Base-by-base conservation (phyloP, 2,797 vertebrate genomes). In the Gymnothorax reevesii region DNA sequence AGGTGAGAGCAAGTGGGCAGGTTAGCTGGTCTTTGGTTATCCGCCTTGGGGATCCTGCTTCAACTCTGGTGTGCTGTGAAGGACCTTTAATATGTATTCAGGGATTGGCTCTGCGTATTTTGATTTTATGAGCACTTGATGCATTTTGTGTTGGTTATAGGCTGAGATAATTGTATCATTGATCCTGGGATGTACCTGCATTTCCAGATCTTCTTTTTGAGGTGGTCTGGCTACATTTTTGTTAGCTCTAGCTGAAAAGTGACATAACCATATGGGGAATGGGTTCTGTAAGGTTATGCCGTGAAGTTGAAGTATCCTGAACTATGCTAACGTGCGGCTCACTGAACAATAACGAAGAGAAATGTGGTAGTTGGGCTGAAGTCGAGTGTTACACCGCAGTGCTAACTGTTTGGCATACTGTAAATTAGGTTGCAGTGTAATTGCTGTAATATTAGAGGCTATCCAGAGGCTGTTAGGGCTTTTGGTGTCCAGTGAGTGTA, bases 51-150 rank as follows among this genome's bases (percentile, higher is more conserved):
- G n/a, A 22, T 80, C 49, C 77, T 55, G 52, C 9, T 54, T 80
- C 20, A n/a, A 17, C 77, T 80, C 49, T 4, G 25, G 77, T 6
- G 54, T 17, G 42, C 42, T 79, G 83, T 49, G 4, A 54, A 20
- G 12, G 17, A 55, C 25, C 42, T 55, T 49, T 25, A 42, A 71
- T 57, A 73, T 59, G 57, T 84, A 25, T 52, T 73, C 42, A 15
- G n/a, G n/a, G 60, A 42, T 57, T 54, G 85, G 85, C 20, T 15
- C 27, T 13, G 83, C 66, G n/a, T 84, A 60, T 82, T 77, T 20
- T 57, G 69, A 13, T 9, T 22, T 6, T 25, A 75, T 69, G 60
- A 55, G 49, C 20, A 8, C 25, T 3, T 73, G 60, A n/a, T 2
- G 49, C 22, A 83, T 84, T 33, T 52, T 57, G 57, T 17, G 84